These are phyloP conservation scores for Pyrrhia umbra DNA, from an alignment of 2,888 invertebrate species.

Conservation along the genomic window DNA sequence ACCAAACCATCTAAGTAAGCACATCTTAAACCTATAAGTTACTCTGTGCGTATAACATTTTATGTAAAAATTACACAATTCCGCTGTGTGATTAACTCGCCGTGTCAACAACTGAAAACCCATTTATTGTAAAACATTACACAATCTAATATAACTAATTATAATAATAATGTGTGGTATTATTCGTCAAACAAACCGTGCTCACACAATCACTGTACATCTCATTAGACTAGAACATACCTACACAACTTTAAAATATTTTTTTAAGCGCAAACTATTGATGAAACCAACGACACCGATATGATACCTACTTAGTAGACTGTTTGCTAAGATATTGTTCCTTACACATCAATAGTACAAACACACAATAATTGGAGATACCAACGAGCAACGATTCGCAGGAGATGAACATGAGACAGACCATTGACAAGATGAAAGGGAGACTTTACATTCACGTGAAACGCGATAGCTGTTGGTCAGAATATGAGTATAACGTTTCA, in stretches of 20 bases:
- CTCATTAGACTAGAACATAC: constrained; percentile 74
- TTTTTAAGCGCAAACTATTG: constrained; percentile 52
- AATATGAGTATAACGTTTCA: too few relatives aligned
- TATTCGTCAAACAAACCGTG: constrained; percentile 58
- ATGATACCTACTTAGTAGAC: neutral
- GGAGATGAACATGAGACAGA: too few relatives aligned
- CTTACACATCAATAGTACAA: too few relatives aligned
- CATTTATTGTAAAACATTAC: constrained; percentile 37
- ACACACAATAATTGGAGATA: too few relatives aligned
- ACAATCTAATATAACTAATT: constrained; percentile 46
- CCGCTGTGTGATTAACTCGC: neutral
- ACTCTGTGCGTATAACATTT: neutral
- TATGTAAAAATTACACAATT: neutral
- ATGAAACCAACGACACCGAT: constrained; percentile 12
- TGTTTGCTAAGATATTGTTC: neutral
- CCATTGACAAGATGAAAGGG: too few relatives aligned
- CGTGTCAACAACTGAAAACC: constrained; percentile 33
- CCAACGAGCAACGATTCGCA: too few relatives aligned
- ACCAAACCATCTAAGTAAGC: too few relatives aligned
- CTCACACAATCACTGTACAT: constrained; percentile 63
- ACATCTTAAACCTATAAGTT: neutral
- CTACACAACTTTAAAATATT: constrained; percentile 59
- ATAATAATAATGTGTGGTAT: constrained; percentile 52
- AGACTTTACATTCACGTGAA: too few relatives aligned
- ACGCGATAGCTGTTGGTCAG: too few relatives aligned